Evolutionary conservation across 2,797 vertebrate genomes (phyloP), one percentile per base, ranked within the genome.

Genomic region (Pampus argenteus): DNA sequence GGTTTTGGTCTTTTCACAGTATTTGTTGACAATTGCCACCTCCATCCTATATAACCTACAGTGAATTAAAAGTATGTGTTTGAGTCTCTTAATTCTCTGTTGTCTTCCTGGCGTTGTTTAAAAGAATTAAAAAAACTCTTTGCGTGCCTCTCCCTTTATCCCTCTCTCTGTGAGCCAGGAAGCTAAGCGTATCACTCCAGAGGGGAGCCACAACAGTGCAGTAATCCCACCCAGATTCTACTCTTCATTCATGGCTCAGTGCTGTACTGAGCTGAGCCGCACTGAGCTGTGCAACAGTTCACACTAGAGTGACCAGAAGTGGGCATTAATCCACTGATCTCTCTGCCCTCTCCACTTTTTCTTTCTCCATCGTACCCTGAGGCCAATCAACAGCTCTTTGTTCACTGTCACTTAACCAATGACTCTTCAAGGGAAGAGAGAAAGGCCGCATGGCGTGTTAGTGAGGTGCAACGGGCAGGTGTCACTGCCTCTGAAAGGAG

Each of bases 361-460:
- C 82, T 74, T 68, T 80, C 84, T 82, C 69, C 54, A 34, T 25
- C 28, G 36, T 57, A 86, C 71, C 80, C 79, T 15, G 8, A 79
- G 79, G 81, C 88, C 89, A 90, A 93, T 91, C 89, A 92, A 85
- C 88, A 85, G 79, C 60, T 83, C 84, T 90, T 93, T 92, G 88
- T 93, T 88, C 88, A 56, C 75, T 78, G 84, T 87, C 90, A 89
- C 85, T 90, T 92, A 92, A 92, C 83, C 91, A 89, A 79, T 87
- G 88, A 81, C 88, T 89, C 78, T 78, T 83, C 70, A 6, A 69
- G 55, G 68, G 31, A 55, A 60, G 65, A 68, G 70, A 84, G 71
- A 89, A 89, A 86, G 80, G 71, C 79, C 22, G 23, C 85, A 75
- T 78, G 84, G 80, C 79, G 69, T 71, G 79, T 83, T 81, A 73